These are phyloP conservation scores for Sternotherus odoratus DNA, from an alignment of 2,797 vertebrate genomes.

Conservation along the genomic window DNA sequence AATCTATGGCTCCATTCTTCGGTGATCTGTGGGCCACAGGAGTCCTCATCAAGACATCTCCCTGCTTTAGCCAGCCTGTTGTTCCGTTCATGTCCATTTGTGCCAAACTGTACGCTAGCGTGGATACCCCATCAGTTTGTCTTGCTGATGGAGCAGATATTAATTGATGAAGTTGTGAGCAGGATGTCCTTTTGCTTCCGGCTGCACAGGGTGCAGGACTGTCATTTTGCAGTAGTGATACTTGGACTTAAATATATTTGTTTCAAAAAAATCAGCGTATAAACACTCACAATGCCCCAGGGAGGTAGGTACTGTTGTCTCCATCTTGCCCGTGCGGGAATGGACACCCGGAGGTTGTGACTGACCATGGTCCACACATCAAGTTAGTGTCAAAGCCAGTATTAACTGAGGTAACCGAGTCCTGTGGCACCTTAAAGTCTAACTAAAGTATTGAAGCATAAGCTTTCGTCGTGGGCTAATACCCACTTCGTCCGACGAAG, in stretches of 20 bases:
- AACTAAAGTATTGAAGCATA: too few relatives aligned
- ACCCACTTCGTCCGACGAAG: too few relatives aligned
- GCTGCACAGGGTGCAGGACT: not conserved
- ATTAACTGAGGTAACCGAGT: too few relatives aligned
- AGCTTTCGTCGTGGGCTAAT: too few relatives aligned
- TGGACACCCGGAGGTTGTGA: not conserved
- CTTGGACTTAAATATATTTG: constrained; percentile 32
- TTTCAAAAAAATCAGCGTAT: constrained; percentile 1
- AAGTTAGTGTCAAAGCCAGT: not conserved
- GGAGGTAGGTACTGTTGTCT: constrained; percentile 20
- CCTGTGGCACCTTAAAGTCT: too few relatives aligned
- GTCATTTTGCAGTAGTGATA: constrained; percentile 1
- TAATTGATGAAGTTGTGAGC: not conserved
- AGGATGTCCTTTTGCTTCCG: not conserved
- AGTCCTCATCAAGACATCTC: constrained; percentile 60
- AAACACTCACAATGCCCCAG: not conserved
- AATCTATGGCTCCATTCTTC: constrained; percentile 67
- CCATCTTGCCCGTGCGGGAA: constrained; percentile 38
- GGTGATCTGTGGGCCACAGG: constrained; percentile 69
- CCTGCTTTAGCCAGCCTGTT: constrained; percentile 53
- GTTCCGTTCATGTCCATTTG: constrained; percentile 48
- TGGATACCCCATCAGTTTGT: not conserved
- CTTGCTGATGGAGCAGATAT: rapidly evolving
- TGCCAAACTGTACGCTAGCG: constrained; percentile 19
- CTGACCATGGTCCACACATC: not conserved